Evolutionary conservation across 2,888 invertebrate genomes (phyloP).

Genomic region (Luffia ferchaultella): DNA sequence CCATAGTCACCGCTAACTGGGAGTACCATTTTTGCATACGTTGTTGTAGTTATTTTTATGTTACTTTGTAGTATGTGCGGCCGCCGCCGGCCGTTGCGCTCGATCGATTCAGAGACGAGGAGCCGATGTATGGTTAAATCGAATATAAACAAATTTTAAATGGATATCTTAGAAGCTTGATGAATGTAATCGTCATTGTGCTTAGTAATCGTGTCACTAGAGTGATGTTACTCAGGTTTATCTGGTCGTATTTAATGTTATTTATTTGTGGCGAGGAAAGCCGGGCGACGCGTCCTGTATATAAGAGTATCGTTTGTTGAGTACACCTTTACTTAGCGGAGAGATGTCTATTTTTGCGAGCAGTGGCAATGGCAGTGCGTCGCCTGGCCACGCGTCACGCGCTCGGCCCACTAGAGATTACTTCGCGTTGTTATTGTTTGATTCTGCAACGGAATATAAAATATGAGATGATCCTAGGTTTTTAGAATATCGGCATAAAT

Average conservation of each 20-base stretch:
- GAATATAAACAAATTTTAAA: slow-evolving; percentile 40
- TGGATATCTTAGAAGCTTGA: slow-evolving; percentile 56
- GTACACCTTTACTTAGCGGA: not conserved
- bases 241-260: slow-evolving; percentile 6
- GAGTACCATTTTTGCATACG: not conserved
- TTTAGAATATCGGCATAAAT: slow-evolving; percentile 47
- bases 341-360: slow-evolving; percentile 27
- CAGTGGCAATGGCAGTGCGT: not conserved
- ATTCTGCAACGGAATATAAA: slow-evolving; percentile 30
- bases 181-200: slow-evolving; percentile 64
- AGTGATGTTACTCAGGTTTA: not conserved
- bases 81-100: no score
- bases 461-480: slow-evolving; percentile 23
- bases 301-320: not conserved
- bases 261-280: not conserved
- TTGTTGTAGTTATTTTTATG: not conserved
- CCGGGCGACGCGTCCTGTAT: not conserved
- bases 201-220: slow-evolving; percentile 52
- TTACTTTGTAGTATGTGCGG: not conserved
- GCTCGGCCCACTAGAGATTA: not conserved
- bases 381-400: not conserved
- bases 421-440: slow-evolving; percentile 41
- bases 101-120: slow-evolving; percentile 35
- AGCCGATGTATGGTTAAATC: slow-evolving; percentile 49
- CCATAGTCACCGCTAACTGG: not conserved